phyloP scores from a whole-genome alignment of 1,140 invertebrate species.

The Nylanderia fulva region DNA sequence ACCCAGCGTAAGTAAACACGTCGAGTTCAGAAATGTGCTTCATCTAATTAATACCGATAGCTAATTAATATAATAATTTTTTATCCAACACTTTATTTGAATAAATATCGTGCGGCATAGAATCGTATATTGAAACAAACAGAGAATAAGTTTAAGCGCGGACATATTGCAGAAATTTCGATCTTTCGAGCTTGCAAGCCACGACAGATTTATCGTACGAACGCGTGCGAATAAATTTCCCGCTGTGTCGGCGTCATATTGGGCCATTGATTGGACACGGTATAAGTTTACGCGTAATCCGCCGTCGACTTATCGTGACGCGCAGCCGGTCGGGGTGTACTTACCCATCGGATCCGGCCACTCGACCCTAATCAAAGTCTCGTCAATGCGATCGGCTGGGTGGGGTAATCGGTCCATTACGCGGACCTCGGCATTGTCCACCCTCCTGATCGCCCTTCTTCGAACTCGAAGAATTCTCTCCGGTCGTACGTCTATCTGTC shows the following conservation, averaged over 20 bases:
- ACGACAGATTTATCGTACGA: slow-evolving; percentile 20
- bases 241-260: slow-evolving; percentile 39
- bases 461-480: slow-evolving; percentile 65
- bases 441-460: slow-evolving; percentile 70
- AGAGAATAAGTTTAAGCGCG: background rate
- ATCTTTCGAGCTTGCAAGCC: background rate
- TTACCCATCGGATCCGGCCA: slow-evolving; percentile 84
- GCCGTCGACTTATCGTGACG: slow-evolving; percentile 73
- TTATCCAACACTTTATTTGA: background rate
- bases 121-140: background rate
- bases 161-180: background rate
- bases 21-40: background rate
- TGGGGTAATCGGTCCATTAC: slow-evolving; percentile 86
- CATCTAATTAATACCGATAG: background rate
- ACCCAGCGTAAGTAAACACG: slow-evolving; percentile 96
- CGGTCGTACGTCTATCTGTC: slow-evolving; percentile 67
- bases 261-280: slow-evolving; percentile 59
- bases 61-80: background rate
- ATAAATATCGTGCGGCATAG: background rate
- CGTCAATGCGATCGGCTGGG: slow-evolving; percentile 84
- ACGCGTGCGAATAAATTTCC: slow-evolving; percentile 49
- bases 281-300: slow-evolving; percentile 66
- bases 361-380: slow-evolving; percentile 87
- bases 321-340: slow-evolving; percentile 75
- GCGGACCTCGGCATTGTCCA: slow-evolving; percentile 82